Evolutionary conservation across 2,888 invertebrate species (phyloP).

Genomic region (Stramonita haemastoma): DNA sequence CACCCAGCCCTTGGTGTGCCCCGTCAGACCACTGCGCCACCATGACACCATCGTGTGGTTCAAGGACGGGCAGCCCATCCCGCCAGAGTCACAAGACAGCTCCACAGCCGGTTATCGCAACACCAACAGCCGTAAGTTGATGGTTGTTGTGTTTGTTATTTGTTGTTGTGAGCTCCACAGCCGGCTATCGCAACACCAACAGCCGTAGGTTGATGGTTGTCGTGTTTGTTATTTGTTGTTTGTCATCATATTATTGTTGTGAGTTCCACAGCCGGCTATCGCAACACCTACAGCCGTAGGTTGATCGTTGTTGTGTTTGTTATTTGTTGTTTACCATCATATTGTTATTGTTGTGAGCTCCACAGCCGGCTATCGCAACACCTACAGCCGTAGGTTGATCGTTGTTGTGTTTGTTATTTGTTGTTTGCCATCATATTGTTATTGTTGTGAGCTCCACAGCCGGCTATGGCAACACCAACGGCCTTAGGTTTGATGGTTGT

Average conservation of each 20-base stretch:
- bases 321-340: no score
- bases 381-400: slow-evolving; percentile 3
- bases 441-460: not conserved
- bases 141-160: no score
- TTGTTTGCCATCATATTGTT: no score
- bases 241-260: not conserved
- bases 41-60: slow-evolving; percentile 66
- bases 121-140: slow-evolving; percentile 16
- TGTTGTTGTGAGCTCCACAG: not conserved
- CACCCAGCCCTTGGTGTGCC: slow-evolving; percentile 52
- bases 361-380: not conserved
- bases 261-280: not conserved
- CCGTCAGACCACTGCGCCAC: slow-evolving; percentile 50
- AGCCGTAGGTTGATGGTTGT: no score
- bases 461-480: not conserved
- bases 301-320: no score
- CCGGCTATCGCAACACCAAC: not conserved
- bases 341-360: no score
- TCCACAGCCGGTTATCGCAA: not conserved
- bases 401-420: no score
- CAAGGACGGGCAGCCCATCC: slow-evolving; percentile 61
- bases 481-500: no score
- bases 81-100: slow-evolving; percentile 16
- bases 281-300: slow-evolving; percentile 21
- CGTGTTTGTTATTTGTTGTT: not conserved